Evolutionary conservation across 2,888 invertebrate genomes (phyloP), one percentile per base, ranked within the genome.

Genomic region (Xanthia icteritia): DNA sequence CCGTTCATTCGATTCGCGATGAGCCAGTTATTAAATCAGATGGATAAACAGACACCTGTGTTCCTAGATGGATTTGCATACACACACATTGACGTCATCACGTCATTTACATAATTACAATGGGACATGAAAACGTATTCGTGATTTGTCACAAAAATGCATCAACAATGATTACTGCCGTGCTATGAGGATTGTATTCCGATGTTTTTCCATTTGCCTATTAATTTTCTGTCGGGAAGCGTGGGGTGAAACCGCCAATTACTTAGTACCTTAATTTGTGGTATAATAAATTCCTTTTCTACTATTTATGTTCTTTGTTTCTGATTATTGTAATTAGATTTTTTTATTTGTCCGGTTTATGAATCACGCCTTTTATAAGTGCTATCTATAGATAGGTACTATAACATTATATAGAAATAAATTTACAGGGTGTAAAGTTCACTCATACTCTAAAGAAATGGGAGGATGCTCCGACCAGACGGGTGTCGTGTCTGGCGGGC

Each of bases 1-100:
- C 90, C 91, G 90, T 90, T 92, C 93, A 93, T 94, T 92, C 92
- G 92, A 93, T 93, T 90, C 92, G 89, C 92, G 92, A 94, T 95
- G 94, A 94, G 93, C 92, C 92, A 92, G 95, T 95, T 95, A 96
- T 96, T 95, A 95, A 96, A 96, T 96, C 95, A 94, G 93, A 92
- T 92, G 93, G 91, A 92, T 94, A 94, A 95, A 95, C 94, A 93
- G 91, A 93, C 94, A 94, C 95, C 93, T 93, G 92, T 89, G 92
- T 87, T 90, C 83, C 91, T 89, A 90, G 89, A 86, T 85, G 82
- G 85, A 91, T 93, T 91, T 92, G 91, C 92, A 91, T 92, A 89
- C 82, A 84, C 88, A 90, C 89, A 89, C 87, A 89, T 77, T 73
- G 68, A 84, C 78, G 84, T 83, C 86, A 83, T 87, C 86, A 80